phyloP scores from a whole-genome alignment of 2,797 vertebrate genomes.

The Thripadectes ignobilis region DNA sequence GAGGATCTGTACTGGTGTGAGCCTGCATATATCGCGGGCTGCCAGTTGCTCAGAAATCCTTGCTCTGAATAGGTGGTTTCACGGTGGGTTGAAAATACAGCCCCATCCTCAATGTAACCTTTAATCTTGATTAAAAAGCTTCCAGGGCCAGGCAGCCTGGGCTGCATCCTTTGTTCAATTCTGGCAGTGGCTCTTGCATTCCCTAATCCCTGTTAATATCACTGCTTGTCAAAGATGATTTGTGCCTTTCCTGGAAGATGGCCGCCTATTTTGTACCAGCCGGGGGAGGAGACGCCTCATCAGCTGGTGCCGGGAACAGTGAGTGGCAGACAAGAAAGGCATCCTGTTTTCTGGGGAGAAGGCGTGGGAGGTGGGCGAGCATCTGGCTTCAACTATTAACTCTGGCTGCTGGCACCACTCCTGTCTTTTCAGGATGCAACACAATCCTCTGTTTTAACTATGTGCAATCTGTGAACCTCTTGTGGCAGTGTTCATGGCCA shows the following conservation, averaged over 20 bases:
- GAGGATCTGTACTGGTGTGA: neutral
- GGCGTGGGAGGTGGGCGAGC: neutral
- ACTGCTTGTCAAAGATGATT: conserved; percentile 60
- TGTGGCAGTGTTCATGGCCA: fast-evolving
- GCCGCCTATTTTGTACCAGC: neutral
- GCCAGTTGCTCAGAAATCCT: neutral
- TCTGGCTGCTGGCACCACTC: neutral
- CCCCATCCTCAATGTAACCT: neutral
- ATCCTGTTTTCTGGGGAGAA: conserved; percentile 24
- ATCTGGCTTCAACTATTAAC: neutral
- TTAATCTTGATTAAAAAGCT: conserved; percentile 36
- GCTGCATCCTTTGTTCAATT: neutral
- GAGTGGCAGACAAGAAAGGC: conserved; percentile 22
- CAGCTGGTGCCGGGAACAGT: neutral
- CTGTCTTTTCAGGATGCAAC: neutral
- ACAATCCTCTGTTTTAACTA: neutral
- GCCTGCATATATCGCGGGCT: fast-evolving
- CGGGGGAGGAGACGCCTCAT: neutral
- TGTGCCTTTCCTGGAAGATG: conserved; percentile 55
- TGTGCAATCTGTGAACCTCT: neutral
- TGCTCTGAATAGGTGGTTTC: neutral
- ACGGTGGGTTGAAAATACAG: neutral
- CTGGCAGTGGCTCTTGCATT: neutral
- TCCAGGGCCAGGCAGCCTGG: neutral
- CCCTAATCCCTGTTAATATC: conserved; percentile 61